Evolutionary conservation across 1,140 invertebrate genomes (phyloP).

Genomic region (Gonatopus flavifemur): DNA sequence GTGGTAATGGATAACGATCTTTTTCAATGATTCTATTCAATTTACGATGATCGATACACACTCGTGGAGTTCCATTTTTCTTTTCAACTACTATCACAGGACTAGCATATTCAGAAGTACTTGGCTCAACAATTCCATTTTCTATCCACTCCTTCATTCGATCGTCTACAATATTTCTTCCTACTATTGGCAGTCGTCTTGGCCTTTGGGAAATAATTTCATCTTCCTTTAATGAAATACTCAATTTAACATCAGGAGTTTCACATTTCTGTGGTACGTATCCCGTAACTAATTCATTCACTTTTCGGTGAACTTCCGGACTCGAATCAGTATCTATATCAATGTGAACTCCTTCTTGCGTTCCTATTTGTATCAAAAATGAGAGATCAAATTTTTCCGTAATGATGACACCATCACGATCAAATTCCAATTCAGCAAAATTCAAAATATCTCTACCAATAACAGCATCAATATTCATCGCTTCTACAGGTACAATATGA

Average conservation of each 20-base stretch:
- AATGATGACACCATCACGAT: not conserved
- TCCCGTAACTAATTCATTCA: not conserved
- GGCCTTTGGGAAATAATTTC: not conserved
- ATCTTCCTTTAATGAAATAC: not conserved
- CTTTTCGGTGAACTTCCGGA: too few species aligned
- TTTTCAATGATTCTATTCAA: not conserved
- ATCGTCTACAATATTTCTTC: not conserved
- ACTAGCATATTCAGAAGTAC: not conserved
- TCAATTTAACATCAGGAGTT: not conserved
- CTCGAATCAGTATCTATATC: too few species aligned
- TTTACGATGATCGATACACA: not conserved
- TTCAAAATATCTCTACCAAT: not conserved
- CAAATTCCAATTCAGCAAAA: not conserved
- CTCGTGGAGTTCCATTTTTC: not conserved
- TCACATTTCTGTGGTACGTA: not conserved
- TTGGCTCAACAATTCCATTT: not conserved
- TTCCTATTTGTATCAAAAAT: too few species aligned
- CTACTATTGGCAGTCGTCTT: not conserved
- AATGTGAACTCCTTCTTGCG: too few species aligned
- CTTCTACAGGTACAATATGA: not conserved
- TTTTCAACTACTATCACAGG: not conserved
- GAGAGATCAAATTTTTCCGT: too few species aligned
- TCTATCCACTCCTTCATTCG: not conserved
- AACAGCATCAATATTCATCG: not conserved
- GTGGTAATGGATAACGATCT: not conserved